Evolutionary conservation across 2,888 invertebrate genomes (phyloP).

Genomic region (Spilosoma lubricipeda): DNA sequence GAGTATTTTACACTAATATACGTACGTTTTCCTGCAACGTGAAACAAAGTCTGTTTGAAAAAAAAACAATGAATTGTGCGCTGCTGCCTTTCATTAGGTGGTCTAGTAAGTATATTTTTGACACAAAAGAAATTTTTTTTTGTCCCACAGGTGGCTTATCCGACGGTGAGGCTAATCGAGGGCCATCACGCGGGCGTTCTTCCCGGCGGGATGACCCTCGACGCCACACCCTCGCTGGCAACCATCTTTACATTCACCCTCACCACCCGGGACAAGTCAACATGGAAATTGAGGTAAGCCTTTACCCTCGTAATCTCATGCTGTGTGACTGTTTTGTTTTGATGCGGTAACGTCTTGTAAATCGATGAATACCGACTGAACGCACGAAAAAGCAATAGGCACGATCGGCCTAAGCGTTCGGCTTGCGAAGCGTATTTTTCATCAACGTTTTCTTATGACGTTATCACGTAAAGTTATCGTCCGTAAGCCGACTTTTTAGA

Average conservation of each 20-base stretch:
- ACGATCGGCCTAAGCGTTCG: too few species aligned
- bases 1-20: too few species aligned
- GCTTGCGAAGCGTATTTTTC: too few species aligned
- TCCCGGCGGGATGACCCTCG: slow-evolving; percentile 92
- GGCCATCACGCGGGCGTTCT: slow-evolving; percentile 81
- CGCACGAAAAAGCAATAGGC: too few species aligned
- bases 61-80: too few species aligned
- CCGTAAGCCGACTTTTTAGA: too few species aligned
- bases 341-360: too few species aligned
- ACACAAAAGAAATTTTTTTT: background rate
- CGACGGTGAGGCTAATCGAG: slow-evolving; percentile 82
- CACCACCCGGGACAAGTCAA: slow-evolving; percentile 86
- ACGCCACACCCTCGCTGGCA: slow-evolving; percentile 93
- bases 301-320: background rate
- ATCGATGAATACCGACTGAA: too few species aligned
- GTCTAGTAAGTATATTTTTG: background rate
- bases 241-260: slow-evolving; percentile 89
- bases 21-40: too few species aligned
- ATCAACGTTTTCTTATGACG: too few species aligned
- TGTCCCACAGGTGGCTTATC: slow-evolving; percentile 65
- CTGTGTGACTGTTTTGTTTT: background rate
- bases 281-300: slow-evolving; percentile 92
- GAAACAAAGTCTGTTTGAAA: too few species aligned
- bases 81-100: background rate
- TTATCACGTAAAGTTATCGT: too few species aligned